Percentiles rank a stretch among this genome's conserved stretches.
phyloP scores from a whole-genome alignment of 2,113 vertebrate species.

The Amphiprion ocellaris region DNA sequence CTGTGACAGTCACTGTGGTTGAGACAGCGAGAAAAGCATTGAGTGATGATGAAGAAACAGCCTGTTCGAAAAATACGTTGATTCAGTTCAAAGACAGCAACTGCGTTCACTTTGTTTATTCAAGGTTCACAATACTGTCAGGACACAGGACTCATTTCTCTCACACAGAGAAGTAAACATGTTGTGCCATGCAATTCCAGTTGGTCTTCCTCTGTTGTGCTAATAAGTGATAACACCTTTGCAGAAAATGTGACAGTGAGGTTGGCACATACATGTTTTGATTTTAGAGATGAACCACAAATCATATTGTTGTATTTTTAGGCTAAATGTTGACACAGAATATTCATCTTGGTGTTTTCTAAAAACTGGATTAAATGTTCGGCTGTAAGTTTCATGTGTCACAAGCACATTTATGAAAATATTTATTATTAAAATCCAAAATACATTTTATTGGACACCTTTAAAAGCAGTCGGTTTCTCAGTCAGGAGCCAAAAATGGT shows the following conservation, averaged over 20 bases:
- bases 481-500: too few species aligned
- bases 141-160: slow-evolving; percentile 9
- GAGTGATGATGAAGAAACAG: slow-evolving; percentile 30
- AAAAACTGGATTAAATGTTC: too few species aligned
- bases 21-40: slow-evolving; percentile 32
- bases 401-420: too few species aligned
- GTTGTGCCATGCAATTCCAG: neutral
- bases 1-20: slow-evolving; percentile 12
- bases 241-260: slow-evolving; percentile 5
- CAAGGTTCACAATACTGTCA: slow-evolving; percentile 15
- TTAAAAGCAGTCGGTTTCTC: too few species aligned
- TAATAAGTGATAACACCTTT: neutral
- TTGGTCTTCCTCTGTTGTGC: neutral
- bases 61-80: slow-evolving; percentile 41
- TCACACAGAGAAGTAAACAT: neutral
- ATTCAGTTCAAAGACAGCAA: slow-evolving; percentile 40
- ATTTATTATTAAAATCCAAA: too few species aligned
- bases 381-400: too few species aligned
- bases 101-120: slow-evolving; percentile 28
- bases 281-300: too few species aligned
- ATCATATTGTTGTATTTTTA: too few species aligned
- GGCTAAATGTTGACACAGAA: too few species aligned
- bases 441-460: too few species aligned
- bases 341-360: too few species aligned
- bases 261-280: too few species aligned